Conservation (phyloP, 1,140 invertebrate species). For the Stegodyphus mimosarum region DNA sequence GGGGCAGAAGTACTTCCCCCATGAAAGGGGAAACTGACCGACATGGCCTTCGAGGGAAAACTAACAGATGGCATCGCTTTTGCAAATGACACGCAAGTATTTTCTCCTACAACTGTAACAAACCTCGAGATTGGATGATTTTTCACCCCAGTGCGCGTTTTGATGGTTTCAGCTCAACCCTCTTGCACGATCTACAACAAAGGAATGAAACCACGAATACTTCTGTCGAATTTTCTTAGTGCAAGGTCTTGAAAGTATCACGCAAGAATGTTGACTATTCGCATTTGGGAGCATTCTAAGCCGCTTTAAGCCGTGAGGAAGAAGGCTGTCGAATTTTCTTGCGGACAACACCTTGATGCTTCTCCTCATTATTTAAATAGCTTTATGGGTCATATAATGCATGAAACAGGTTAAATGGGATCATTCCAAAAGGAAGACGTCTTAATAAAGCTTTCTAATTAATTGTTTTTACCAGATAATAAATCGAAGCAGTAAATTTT, state of each 20-base stretch:
- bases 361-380: too few species aligned
- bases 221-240: background rate
- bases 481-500: too few species aligned
- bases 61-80: constrained; percentile 4
- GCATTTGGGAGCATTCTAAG: background rate
- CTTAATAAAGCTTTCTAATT: too few species aligned
- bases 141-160: constrained; percentile 26
- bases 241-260: background rate
- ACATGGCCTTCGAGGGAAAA: constrained; percentile 1
- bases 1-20: background rate
- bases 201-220: background rate
- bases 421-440: too few species aligned
- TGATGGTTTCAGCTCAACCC: constrained; percentile 21
- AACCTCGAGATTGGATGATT: constrained; percentile 21
- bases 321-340: too few species aligned
- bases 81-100: constrained; percentile 24
- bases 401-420: too few species aligned
- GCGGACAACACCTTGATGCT: too few species aligned
- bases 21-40: background rate
- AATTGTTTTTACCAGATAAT: too few species aligned
- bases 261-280: background rate
- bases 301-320: too few species aligned
- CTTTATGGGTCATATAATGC: too few species aligned
- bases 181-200: background rate
- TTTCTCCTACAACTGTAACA: background rate